Conservation (phyloP, 1,140 invertebrate species). For the Anastrepha obliqua region DNA sequence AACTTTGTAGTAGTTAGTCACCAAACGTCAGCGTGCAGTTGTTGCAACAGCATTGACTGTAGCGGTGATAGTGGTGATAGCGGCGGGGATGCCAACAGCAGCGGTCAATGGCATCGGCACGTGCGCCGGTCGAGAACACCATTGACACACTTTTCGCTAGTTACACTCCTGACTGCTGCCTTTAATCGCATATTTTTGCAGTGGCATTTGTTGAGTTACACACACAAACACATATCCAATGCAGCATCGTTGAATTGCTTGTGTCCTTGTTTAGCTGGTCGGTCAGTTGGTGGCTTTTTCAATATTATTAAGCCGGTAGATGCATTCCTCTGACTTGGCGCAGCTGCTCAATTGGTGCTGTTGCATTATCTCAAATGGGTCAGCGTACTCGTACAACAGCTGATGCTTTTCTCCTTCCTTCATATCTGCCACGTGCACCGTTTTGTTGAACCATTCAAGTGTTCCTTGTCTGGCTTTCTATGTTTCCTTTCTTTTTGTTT, state of each 20-base stretch:
- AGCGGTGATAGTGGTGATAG: background rate
- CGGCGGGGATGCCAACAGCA: background rate
- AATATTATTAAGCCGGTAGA: constrained; percentile 18
- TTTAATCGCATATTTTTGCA: background rate
- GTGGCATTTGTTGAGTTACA: background rate
- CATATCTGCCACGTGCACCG: background rate
- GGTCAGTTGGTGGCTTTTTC: constrained; percentile 1
- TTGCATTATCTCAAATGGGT: background rate
- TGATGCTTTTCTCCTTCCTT: background rate
- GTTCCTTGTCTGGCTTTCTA: background rate
- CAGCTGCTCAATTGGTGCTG: constrained; percentile 29
- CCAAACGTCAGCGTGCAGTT: background rate
- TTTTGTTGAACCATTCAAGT: background rate
- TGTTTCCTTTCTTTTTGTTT: background rate
- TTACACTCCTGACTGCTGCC: background rate
- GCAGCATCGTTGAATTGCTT: background rate
- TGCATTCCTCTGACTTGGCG: constrained; percentile 19
- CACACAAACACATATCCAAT: background rate
- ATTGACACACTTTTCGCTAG: constrained; percentile 33
- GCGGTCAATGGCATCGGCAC: constrained; percentile 38
- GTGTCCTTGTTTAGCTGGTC: background rate
- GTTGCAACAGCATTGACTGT: background rate
- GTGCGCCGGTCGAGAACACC: constrained; percentile 36
- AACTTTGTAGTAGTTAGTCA: constrained; percentile 45
- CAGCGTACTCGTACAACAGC: background rate